Evolutionary conservation across 1,140 invertebrate genomes (phyloP).

Genomic region (Aphaenogaster ashmeadi): DNA sequence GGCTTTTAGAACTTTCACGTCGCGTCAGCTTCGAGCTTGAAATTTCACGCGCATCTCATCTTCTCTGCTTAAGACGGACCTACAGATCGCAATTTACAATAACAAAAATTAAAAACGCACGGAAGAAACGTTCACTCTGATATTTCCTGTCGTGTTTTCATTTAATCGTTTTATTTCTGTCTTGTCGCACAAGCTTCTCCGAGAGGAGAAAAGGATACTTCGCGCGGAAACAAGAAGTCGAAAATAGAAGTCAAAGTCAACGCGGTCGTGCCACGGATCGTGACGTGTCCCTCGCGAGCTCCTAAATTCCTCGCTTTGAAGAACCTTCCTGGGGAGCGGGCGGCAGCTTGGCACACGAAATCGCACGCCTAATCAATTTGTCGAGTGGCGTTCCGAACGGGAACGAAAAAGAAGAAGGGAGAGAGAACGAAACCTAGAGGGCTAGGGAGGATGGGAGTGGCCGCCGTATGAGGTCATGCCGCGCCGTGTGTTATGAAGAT

Average conservation of each 20-base stretch:
- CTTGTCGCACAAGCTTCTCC: background rate
- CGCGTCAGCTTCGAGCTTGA: background rate
- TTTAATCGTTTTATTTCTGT: background rate
- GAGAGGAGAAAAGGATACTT: background rate
- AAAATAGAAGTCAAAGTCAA: constrained; percentile 9
- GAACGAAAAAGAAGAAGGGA: background rate
- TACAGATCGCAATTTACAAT: background rate
- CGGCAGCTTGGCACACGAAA: constrained; percentile 30
- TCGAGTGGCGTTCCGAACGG: constrained; percentile 29
- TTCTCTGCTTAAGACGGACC: background rate
- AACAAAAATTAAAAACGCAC: background rate
- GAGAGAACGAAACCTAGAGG: background rate
- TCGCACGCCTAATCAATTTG: constrained; percentile 63
- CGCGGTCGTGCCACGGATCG: background rate
- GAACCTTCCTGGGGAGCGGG: background rate
- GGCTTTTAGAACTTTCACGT: constrained; percentile 43
- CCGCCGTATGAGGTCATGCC: constrained; percentile 38
- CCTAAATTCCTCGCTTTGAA: background rate
- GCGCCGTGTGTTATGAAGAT: constrained; percentile 42
- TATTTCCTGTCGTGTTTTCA: background rate
- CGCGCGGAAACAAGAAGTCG: background rate
- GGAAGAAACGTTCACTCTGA: background rate
- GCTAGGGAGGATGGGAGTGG: constrained; percentile 55
- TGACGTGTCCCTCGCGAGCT: background rate
- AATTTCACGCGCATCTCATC: background rate